These are phyloP conservation scores for Serinus canaria DNA, from an alignment of 2,113 vertebrate species.

Conservation along the genomic window DNA sequence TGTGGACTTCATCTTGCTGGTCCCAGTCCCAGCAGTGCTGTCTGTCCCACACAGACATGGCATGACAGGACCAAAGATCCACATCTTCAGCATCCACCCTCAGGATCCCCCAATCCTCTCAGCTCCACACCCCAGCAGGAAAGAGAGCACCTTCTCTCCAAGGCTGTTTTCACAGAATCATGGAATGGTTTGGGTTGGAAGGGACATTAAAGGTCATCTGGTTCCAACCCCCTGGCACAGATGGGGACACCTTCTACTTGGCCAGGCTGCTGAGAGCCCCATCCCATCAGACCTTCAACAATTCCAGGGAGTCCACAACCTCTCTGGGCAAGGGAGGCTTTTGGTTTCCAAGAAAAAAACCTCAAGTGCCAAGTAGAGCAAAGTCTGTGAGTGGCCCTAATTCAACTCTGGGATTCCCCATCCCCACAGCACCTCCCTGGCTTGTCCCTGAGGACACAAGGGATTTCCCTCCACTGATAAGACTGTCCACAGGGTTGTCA, in stretches of 20 bases:
- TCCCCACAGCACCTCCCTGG: background rate
- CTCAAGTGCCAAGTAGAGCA: background rate
- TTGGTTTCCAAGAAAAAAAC: background rate
- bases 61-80: rapidly evolving
- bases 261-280: background rate
- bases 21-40: background rate
- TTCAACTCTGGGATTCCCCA: background rate
- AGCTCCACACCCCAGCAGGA: background rate
- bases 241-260: background rate
- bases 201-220: background rate
- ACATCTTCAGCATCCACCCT: background rate
- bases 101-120: background rate
- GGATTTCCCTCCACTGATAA: background rate
- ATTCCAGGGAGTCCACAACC: background rate
- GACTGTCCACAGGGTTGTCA: background rate
- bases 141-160: background rate
- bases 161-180: background rate
- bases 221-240: background rate
- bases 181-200: background rate
- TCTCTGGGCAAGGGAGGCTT: background rate
- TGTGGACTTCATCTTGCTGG: background rate
- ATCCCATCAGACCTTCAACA: too few relatives aligned
- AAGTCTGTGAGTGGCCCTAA: background rate
- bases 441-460: background rate
- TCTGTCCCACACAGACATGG: background rate